Base-by-base conservation (phyloP, 1,140 invertebrate species). In the Drosophila gunungcola region DNA sequence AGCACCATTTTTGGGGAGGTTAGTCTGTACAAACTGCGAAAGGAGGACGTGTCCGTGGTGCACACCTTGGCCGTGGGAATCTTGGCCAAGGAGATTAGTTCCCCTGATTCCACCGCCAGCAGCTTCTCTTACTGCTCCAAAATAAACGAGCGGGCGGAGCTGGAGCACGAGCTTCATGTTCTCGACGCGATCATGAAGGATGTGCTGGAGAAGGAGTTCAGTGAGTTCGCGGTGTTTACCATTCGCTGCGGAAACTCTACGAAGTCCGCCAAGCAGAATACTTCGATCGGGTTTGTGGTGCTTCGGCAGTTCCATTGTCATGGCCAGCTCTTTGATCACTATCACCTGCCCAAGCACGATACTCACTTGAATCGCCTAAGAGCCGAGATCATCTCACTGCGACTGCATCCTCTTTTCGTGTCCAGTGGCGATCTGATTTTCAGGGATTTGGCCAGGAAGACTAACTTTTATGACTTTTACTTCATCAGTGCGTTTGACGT, bases 161-260 rank as follows among this genome's bases (percentile, higher is more conserved):
- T 52, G 1, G 80, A 80, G 6, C 42, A 74, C 3, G 84, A 89
- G 53, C 0, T 63, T 6, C 2, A 2, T 0, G 39, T 69, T 0
- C 34, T 89, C 3, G 45, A 68, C 1, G 13, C 53, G 2, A 82
- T 90, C n/a, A 63, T 91, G 29, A 39, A 49, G 5, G 78, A 90
- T 51, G 83, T 91, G 6, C 55, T 91, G 10, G 29, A 58, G 3
- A 79, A 88, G 34, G 48, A 61, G 5, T 34, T 36, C 7, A 88
- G 54, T 12, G 73, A 90, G 13, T 91, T 76, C 16, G 13, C 64
- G 27, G 60, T 82, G 0, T 78, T 80, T 13, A 91, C 90, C 39
- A 91, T 91, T 52, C 80, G 90, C 12, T 90, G 85, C 29, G 90
- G 90, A 0, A 57, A 89, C 34, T 89, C 90, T 0, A 60, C 61